Conservation (phyloP, 1,140 invertebrate species). For the Wiebesia pumilae region DNA sequence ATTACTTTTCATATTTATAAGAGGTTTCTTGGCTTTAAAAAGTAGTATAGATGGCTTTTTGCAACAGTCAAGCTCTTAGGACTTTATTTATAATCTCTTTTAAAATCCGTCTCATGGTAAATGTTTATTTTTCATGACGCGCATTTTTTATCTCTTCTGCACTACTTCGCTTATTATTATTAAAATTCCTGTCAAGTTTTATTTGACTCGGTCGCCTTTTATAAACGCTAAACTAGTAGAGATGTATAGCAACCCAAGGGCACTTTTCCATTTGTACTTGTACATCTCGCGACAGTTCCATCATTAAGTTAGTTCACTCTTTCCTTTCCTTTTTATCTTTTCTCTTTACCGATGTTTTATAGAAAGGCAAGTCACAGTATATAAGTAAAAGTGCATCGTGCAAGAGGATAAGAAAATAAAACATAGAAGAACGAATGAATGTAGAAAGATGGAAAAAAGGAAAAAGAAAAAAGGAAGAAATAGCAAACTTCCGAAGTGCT, state of each 20-base stretch:
- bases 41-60: no score
- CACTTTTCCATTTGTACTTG: slow-evolving; percentile 6
- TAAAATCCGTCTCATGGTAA: no score
- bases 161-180: no score
- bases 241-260: not conserved
- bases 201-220: not conserved
- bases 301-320: slow-evolving; percentile 33
- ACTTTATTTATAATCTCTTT: no score
- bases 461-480: slow-evolving; percentile 16
- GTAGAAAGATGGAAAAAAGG: not conserved
- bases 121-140: no score
- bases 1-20: no score
- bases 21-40: no score
- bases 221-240: not conserved
- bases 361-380: not conserved
- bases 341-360: not conserved
- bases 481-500: not conserved
- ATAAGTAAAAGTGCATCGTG: not conserved
- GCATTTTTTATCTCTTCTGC: no score
- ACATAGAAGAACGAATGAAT: not conserved
- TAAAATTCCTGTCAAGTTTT: no score
- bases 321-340: no score
- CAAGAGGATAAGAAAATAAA: not conserved
- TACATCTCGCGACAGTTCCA: not conserved
- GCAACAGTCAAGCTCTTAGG: no score